Conservation (phyloP, 2,797 vertebrate genomes). For the Gambelia wislizenii region DNA sequence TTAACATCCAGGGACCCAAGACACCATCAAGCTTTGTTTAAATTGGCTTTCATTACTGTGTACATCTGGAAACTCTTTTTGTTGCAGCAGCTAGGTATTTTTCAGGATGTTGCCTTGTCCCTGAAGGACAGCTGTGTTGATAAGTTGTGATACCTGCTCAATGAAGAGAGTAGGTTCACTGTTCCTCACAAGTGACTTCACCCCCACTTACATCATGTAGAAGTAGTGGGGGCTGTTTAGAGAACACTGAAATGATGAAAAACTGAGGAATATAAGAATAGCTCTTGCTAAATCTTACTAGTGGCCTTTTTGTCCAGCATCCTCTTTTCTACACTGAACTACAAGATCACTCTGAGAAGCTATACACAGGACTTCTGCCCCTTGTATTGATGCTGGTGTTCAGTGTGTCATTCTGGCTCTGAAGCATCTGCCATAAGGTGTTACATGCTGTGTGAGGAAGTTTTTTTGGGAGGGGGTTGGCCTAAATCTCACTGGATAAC, state of each 20-base stretch:
- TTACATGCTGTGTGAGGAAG: no score
- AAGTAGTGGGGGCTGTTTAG: background rate
- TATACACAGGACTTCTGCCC: no score
- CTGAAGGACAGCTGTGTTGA: background rate
- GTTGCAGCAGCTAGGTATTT: background rate
- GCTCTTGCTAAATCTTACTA: no score
- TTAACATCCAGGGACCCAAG: conserved; percentile 15
- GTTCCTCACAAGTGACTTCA: background rate
- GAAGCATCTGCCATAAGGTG: no score
- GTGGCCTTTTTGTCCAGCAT: no score
- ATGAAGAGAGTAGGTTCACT: background rate
- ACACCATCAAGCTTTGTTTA: background rate
- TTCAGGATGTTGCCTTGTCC: background rate
- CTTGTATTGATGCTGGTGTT: no score
- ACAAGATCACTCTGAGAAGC: no score
- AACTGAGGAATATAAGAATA: background rate
- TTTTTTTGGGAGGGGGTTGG: no score
- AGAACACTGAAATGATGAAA: background rate
- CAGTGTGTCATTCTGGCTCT: no score
- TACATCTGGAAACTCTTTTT: background rate
- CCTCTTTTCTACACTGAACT: no score
- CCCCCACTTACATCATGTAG: background rate
- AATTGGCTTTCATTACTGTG: background rate
- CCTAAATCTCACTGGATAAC: no score
- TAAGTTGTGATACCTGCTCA: background rate